Base-by-base conservation (phyloP, 2,797 vertebrate species). In the Crypturellus tataupa region DNA sequence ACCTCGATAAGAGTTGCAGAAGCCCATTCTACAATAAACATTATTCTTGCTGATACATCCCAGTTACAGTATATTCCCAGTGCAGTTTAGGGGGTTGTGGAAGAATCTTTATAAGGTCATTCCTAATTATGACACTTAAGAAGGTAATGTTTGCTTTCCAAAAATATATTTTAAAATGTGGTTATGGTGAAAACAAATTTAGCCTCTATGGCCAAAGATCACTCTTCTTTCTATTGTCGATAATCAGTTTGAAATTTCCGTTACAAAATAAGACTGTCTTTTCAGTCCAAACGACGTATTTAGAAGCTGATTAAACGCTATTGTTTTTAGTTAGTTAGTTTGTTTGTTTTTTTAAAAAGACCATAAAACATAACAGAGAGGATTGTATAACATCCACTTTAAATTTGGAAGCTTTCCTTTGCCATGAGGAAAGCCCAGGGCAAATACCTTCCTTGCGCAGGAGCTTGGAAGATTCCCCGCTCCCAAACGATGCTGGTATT, bases 171-270 rank as follows among this genome's bases (percentile, higher is more conserved):
- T 49, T 65, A 89, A 51, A 16, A 2, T 63, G 44, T 2, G 6
- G 6, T 63, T 79, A 42, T 14, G 82, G 33, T 17, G 21, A 76
- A 89, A 92, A 78, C 12, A 89, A 82, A 68, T 63, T 23, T 64
- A 89, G 25, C 18, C 77, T 89, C 75, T 64, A 7, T 69, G 69
- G 49, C 4, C 5, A 75, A 89, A 85, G n/a, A 78, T 23, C 14
- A 24, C 55, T 40, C 1, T 29, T 16, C 39, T 46, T 90, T 84
- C 80, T 49, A 69, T 18, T 69, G 69, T 87, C 68, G 91, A 72
- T 65, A 89, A 93, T 46, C 58, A 81, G 72, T 27, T 83, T 92
- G 55, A 87, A 69, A 85, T 87, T 85, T 93, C 72, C 2, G 2
- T 27, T 83, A 49, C 71, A 68, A 83, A 92, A 89, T 8, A 64